Conservation (phyloP, 2,888 invertebrate species). For the Euproctis similis region DNA sequence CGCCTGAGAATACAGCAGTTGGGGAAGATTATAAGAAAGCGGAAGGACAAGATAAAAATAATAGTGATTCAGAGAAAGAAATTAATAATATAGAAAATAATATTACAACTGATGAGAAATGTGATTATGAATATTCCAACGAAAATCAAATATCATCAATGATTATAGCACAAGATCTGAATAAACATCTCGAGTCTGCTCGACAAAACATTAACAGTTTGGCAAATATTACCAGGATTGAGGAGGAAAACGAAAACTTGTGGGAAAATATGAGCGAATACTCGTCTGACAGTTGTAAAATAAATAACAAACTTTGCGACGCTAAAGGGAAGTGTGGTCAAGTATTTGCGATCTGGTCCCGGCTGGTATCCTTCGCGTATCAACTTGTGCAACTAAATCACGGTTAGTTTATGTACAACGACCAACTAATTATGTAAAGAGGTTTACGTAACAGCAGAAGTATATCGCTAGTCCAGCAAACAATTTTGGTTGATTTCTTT, state of each 20-base stretch:
- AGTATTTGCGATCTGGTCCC: constrained; percentile 45
- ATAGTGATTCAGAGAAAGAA: too few species aligned
- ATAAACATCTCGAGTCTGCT: constrained; percentile 41
- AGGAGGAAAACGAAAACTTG: constrained; percentile 27
- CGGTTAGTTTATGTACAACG: too few species aligned
- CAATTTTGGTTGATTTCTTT: too few species aligned
- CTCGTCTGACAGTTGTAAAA: constrained; percentile 14
- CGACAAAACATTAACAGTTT: constrained; percentile 43
- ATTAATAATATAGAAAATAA: too few species aligned
- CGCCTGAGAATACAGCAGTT: not conserved
- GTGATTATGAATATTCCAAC: constrained; percentile 4
- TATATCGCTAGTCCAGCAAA: too few species aligned
- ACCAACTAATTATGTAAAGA: too few species aligned
- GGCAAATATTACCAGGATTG: constrained; percentile 34
- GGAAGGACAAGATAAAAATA: too few species aligned
- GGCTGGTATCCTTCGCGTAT: constrained; percentile 58
- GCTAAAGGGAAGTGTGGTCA: constrained; percentile 25
- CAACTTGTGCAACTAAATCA: constrained; percentile 52
- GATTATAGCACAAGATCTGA: constrained; percentile 38
- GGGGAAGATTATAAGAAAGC: too few species aligned
- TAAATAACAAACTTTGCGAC: constrained; percentile 3
- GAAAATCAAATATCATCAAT: constrained; percentile 17
- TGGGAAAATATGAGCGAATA: constrained; percentile 19
- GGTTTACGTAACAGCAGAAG: too few species aligned
- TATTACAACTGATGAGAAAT: constrained; percentile 4